These are phyloP conservation scores for Panzeria rudis DNA, from an alignment of 2,888 invertebrate genomes.

Conservation along the genomic window DNA sequence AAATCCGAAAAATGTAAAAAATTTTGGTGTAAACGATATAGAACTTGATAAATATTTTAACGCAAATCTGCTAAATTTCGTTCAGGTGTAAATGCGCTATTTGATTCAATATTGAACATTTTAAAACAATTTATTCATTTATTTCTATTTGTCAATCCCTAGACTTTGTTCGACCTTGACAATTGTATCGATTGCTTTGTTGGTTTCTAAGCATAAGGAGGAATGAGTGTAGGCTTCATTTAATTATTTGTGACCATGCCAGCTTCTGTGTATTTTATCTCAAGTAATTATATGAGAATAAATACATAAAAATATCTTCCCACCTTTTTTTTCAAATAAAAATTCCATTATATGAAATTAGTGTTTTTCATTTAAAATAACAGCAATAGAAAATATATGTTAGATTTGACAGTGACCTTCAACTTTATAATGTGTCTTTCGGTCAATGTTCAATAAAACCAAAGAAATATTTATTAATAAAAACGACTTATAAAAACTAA, in stretches of 20 bases:
- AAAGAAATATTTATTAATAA: neutral
- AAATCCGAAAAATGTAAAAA: too few relatives aligned
- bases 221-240: too few relatives aligned
- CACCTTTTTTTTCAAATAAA: neutral
- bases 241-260: neutral
- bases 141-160: too few relatives aligned
- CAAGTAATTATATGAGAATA: neutral
- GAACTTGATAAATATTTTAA: too few relatives aligned
- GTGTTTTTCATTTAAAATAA: neutral
- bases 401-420: constrained; percentile 59
- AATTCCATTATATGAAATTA: neutral
- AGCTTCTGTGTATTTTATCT: neutral
- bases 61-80: too few relatives aligned
- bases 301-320: neutral
- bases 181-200: too few relatives aligned
- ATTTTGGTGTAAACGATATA: too few relatives aligned
- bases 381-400: neutral
- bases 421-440: constrained; percentile 3
- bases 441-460: constrained; percentile 19
- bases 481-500: neutral
- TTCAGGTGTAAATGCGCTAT: too few relatives aligned
- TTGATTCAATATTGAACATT: too few relatives aligned
- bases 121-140: too few relatives aligned
- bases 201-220: too few relatives aligned
- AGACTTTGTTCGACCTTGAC: too few relatives aligned